A percentile compares a stretch with the other conserved stretches of the same genome.
Evolutionary conservation across 2,113 vertebrate genomes (phyloP).

Genomic region (Sisor rabdophorus): DNA sequence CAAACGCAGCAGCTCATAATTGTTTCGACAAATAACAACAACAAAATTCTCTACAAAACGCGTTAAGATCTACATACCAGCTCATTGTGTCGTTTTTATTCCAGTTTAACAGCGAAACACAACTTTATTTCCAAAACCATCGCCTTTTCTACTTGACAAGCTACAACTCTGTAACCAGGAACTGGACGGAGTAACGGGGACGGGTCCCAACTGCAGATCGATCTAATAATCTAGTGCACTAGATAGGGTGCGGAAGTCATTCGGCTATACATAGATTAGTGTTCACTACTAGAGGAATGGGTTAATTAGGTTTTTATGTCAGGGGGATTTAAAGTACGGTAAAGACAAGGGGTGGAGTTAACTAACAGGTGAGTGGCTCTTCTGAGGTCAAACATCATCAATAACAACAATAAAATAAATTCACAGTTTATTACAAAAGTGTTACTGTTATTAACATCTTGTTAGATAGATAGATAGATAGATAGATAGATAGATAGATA

Average conservation of each 20-base stretch:
- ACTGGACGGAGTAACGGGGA: constrained; percentile 29
- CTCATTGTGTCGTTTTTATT: constrained; percentile 67
- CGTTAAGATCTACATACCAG: constrained; percentile 64
- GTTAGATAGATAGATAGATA: too few relatives aligned
- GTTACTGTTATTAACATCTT: background rate
- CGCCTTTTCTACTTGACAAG: constrained; percentile 50
- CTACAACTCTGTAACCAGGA: constrained; percentile 49
- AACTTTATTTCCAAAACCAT: constrained; percentile 52
- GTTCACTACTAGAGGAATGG: background rate
- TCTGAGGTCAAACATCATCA: background rate
- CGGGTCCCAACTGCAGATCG: constrained; percentile 39
- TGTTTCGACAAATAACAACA: background rate
- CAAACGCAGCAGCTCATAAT: background rate
- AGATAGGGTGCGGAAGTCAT: constrained; percentile 53
- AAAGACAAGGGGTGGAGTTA: background rate
- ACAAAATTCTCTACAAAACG: background rate
- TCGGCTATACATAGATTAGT: background rate
- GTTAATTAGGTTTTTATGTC: background rate
- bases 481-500: too few relatives aligned
- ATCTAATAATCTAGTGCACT: constrained; percentile 30
- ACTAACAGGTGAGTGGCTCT: background rate
- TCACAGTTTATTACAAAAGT: background rate
- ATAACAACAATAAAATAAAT: background rate
- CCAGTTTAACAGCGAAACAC: constrained; percentile 54
- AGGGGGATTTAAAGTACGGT: constrained; percentile 10